Evolutionary conservation across 2,888 invertebrate genomes (phyloP).

Genomic region (Deilephila porcellus): DNA sequence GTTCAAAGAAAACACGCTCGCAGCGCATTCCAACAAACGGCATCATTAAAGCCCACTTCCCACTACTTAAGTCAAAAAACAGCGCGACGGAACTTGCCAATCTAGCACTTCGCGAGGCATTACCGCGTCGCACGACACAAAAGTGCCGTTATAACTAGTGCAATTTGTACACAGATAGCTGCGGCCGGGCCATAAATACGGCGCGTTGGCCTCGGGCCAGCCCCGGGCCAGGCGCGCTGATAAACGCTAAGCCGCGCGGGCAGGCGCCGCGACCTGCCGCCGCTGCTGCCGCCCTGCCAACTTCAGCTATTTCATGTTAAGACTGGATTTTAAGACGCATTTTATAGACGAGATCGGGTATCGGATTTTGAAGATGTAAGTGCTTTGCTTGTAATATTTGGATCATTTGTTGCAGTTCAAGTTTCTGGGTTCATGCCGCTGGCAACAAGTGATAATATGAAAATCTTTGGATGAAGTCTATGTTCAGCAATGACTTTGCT

Average conservation of each 20-base stretch:
- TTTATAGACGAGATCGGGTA: not conserved
- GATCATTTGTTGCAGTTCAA: no score
- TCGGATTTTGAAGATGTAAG: not conserved
- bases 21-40: slow-evolving; percentile 10
- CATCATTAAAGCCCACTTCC: slow-evolving; percentile 17
- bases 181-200: slow-evolving; percentile 29
- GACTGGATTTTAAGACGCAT: not conserved
- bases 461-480: no score
- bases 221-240: slow-evolving; percentile 15
- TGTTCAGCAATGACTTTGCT: no score
- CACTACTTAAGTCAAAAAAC: slow-evolving; percentile 24
- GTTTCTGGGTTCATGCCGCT: no score
- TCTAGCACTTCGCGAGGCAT: slow-evolving; percentile 23
- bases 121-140: slow-evolving; percentile 24
- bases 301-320: not conserved
- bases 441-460: no score
- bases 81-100: slow-evolving; percentile 23
- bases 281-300: not conserved
- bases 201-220: slow-evolving; percentile 30
- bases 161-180: slow-evolving; percentile 33
- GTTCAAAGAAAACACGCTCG: slow-evolving; percentile 1
- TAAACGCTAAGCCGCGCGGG: slow-evolving; percentile 19
- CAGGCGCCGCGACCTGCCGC: slow-evolving; percentile 4
- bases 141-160: slow-evolving; percentile 21
- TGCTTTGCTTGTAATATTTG: not conserved